phyloP scores from a whole-genome alignment of 1,140 invertebrate genomes.

The Elymnias hypermnestra region DNA sequence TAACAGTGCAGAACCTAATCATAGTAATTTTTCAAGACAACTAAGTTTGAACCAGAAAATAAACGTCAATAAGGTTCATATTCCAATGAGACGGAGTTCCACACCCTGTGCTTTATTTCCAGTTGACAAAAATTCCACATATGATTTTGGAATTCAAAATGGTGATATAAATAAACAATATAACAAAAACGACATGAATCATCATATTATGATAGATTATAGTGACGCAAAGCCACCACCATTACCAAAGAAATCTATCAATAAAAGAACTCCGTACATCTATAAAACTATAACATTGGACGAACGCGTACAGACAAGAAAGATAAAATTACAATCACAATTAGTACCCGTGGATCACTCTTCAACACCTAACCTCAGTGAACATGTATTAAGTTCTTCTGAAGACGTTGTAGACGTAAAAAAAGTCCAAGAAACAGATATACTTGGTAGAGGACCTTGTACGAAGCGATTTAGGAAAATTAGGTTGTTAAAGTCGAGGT shows the following conservation, averaged over 20 bases:
- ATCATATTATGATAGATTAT: constrained; percentile 44
- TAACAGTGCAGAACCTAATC: constrained; percentile 34
- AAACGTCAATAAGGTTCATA: constrained; percentile 52
- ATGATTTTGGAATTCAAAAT: constrained; percentile 46
- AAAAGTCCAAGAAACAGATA: constrained; percentile 45
- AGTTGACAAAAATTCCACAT: constrained; percentile 44
- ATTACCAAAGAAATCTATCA: constrained; percentile 64
- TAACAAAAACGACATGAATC: constrained; percentile 31
- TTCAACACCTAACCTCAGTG: constrained; percentile 43
- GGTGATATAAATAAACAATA: constrained; percentile 35
- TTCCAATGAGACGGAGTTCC: constrained; percentile 63
- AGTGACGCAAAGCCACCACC: constrained; percentile 65
- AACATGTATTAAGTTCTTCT: constrained; percentile 22
- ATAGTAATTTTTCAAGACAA: constrained; percentile 57
- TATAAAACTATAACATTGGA: constrained; percentile 73
- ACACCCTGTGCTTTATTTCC: constrained; percentile 67
- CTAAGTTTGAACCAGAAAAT: constrained; percentile 68
- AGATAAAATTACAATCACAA: constrained; percentile 70
- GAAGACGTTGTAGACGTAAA: constrained; percentile 17
- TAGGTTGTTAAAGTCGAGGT: constrained; percentile 77
- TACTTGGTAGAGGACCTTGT: constrained; percentile 65
- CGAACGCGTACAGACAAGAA: constrained; percentile 72
- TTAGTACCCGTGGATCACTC: constrained; percentile 53
- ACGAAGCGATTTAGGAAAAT: constrained; percentile 77
- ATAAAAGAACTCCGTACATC: constrained; percentile 63